Evolutionary conservation across 2,113 vertebrate genomes (phyloP).

Genomic region (Neolamprologus kungweensis): DNA sequence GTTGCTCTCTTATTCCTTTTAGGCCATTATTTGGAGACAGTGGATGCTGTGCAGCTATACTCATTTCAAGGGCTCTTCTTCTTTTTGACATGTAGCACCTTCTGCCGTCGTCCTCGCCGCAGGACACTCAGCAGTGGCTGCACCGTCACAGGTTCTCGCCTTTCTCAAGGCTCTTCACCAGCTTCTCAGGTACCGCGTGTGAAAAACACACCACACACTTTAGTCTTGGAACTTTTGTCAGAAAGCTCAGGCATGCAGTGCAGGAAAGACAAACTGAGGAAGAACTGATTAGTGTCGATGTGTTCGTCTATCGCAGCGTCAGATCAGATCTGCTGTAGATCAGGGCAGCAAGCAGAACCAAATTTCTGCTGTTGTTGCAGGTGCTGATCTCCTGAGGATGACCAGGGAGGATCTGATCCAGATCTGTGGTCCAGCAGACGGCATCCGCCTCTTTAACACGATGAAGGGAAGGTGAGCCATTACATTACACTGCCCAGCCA

Average conservation of each 20-base stretch:
- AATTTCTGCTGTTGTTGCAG: conserved; percentile 54
- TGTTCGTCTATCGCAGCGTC: neutral
- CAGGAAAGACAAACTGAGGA: neutral
- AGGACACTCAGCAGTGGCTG: conserved; percentile 91
- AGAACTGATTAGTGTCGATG: neutral
- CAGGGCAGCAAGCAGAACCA: neutral
- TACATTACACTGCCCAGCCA: neutral
- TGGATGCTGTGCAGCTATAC: conserved; percentile 59
- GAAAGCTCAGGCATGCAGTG: neutral
- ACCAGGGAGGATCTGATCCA: conserved; percentile 89
- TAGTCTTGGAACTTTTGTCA: neutral
- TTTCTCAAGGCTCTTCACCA: conserved; percentile 87
- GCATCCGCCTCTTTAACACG: conserved; percentile 91
- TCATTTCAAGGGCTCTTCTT: conserved; percentile 74
- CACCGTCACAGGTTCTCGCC: conserved; percentile 86
- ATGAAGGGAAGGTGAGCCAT: conserved; percentile 84
- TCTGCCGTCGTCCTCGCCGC: conserved; percentile 81
- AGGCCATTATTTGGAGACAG: conserved; percentile 59
- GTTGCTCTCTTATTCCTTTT: conserved; percentile 60
- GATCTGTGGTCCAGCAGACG: conserved; percentile 91
- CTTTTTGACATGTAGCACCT: conserved; percentile 85
- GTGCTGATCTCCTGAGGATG: conserved; percentile 90
- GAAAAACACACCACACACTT: neutral
- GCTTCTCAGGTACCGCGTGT: conserved; percentile 79
- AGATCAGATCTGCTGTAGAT: neutral